A percentile compares a stretch with the other conserved stretches of the same genome.
Conservation (phyloP, 1,140 invertebrate genomes). For the Magallana ariakensis region DNA sequence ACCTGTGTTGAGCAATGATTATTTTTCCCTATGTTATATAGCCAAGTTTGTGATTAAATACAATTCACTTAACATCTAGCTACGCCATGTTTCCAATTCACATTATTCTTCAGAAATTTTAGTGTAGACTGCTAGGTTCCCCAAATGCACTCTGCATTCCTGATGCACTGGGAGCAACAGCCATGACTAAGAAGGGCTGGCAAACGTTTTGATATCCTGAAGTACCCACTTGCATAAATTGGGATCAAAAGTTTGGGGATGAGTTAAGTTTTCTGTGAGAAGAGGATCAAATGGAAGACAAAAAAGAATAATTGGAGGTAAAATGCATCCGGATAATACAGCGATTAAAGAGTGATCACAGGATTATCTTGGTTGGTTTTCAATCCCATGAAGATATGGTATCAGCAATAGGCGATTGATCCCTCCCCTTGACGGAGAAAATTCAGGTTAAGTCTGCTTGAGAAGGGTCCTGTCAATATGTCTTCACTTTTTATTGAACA, state of each 20-base stretch:
- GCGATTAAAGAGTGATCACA: slow-evolving; percentile 10
- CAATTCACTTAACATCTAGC: too few species aligned
- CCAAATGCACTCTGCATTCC: slow-evolving; percentile 17
- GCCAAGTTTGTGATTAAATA: too few species aligned
- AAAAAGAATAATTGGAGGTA: slow-evolving; percentile 26
- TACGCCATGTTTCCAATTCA: too few species aligned
- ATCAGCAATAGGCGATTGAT: slow-evolving; percentile 28
- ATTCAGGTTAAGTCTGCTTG: slow-evolving; percentile 23
- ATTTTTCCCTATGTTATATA: too few species aligned
- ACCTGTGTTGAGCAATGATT: too few species aligned
- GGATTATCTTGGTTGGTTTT: slow-evolving; percentile 18
- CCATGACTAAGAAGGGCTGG: slow-evolving; percentile 25
- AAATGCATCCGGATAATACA: slow-evolving; percentile 13
- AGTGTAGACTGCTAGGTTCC: not conserved
- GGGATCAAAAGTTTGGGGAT: slow-evolving; percentile 1
- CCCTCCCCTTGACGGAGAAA: slow-evolving; percentile 23
- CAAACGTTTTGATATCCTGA: not conserved
- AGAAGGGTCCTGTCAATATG: slow-evolving; percentile 24
- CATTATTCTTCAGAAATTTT: too few species aligned
- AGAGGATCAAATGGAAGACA: slow-evolving; percentile 8
- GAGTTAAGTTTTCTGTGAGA: not conserved
- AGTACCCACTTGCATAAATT: slow-evolving; percentile 34
- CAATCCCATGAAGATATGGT: slow-evolving; percentile 26
- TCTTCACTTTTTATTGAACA: slow-evolving; percentile 30
- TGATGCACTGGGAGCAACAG: slow-evolving; percentile 19